Base-by-base conservation (phyloP, 2,888 invertebrate genomes). In the Panopea generosa region DNA sequence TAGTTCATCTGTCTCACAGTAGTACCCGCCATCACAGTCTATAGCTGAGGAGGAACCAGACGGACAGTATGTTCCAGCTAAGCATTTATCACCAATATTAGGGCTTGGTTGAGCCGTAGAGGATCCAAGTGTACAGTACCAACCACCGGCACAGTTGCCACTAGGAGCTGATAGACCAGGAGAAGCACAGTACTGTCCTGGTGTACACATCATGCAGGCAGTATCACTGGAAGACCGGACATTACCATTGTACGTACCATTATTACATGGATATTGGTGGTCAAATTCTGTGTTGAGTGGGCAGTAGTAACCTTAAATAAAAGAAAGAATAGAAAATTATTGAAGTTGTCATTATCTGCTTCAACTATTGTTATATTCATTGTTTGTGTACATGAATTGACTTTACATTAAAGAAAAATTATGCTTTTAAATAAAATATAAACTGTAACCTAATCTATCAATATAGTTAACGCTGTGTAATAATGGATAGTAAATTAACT, bases 11-110 rank as follows among this genome's bases (percentile, higher is more conserved):
- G 77, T 72, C 16, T 78, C 86, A 82, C 91, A 91, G 74, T 89
- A 91, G 49, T 83, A 86, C 24, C 91, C 91, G 62, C 85, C 83
- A 11, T 84, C 82, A 69, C 91, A 91, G 22, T 84, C 83, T 27
- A 83, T 77, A 1, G 90, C 88, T 9, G 81, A 74, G 18, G 79
- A 69, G 1, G 90, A 86, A 1, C 91, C 91, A 27, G 68, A 67
- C 1, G 91, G 91, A 71, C 91, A 91, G 86, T 87, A 91, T 1
- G 82, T 89, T 45, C 91, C 91, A 1, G 89, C 87, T 57, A 74
- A 65, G 77, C 91, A 91, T 70, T 83, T 85, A 4, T 90, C 90
- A 26, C 91, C 91, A 55, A 87, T 90, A 40, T 72, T 85, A 47
- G 84, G 77, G 6, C 84, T 74, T 1, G 91, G 91, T 50, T 84